Base-by-base conservation (phyloP, 2,888 invertebrate genomes). In the Zhuqinia jingwanae region DNA sequence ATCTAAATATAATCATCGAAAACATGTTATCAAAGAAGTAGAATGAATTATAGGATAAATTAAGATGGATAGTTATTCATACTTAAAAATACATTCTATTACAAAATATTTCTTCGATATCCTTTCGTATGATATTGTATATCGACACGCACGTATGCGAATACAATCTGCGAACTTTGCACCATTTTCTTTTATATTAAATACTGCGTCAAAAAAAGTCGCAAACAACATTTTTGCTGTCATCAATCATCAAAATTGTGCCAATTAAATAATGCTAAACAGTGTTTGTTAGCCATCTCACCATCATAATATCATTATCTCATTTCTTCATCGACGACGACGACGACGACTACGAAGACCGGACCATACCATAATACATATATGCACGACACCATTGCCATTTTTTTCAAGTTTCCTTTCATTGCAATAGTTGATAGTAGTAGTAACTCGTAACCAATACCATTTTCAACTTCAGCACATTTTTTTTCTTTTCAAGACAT, bases 241-340 rank as follows among this genome's bases (percentile, higher is more conserved):
- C 73, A 73, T 73, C 20, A 73, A 73, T 73, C 73, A 47, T 50
- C 27, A 22, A 73, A 73, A 20, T 10, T 73, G 47, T 47, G 73
- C 73, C 73, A 73, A 73, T 73, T 73, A 73, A 50, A 50, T 25
- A 73, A 73, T 73, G 42, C 42, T 15, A 63, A 63, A 63, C 36
- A 63, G 1, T 36, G 36, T 36, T 65, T 65, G 42, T 20, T 36
- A 36, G 20, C 65, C 20, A 11, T 42, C 17, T 3, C 15, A 56
- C 56, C 10, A 22, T 22, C 22, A 56, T 6, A 36, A 8, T 11
- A 22, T 56, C 56, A 56, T 56, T 22, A 56, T 22, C 11, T 17
- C 53, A 53, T 17, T 17, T 53, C n/a, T 53, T 17, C 17, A n/a
- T 53, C 5, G 6, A 3, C 15, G 5, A 53, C n/a, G 53, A 53